phyloP scores from a whole-genome alignment of 2,797 vertebrate species.

The Vespertilio murinus region DNA sequence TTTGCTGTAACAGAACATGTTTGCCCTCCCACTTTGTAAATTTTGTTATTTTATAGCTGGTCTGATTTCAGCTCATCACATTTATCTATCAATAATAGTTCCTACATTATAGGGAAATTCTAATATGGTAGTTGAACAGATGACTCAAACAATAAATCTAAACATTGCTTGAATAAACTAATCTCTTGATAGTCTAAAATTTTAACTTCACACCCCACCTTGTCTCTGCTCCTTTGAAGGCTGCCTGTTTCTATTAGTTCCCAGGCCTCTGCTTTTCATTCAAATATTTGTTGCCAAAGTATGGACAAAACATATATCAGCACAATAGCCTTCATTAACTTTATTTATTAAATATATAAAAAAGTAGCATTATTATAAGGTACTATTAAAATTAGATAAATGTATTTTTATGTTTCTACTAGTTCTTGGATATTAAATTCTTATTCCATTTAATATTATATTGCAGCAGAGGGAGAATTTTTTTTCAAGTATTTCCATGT shows the following conservation, averaged over 20 bases:
- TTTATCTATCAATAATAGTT: conserved; percentile 1
- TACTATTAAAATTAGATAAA: neutral
- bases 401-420: neutral
- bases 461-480: neutral
- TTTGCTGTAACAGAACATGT: neutral
- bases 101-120: neutral
- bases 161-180: neutral
- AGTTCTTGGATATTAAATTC: neutral
- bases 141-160: neutral
- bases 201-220: neutral
- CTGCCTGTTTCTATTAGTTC: neutral
- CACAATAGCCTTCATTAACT: neutral
- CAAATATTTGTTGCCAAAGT: neutral
- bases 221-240: neutral
- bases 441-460: neutral
- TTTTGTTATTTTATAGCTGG: neutral
- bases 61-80: neutral
- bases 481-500: neutral
- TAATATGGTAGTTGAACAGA: neutral
- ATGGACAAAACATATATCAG: neutral
- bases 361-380: neutral
- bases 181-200: neutral
- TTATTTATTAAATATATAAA: neutral
- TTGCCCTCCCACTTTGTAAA: neutral
- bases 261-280: neutral